Conservation (phyloP, 2,797 vertebrate genomes). For the Sylvilagus floridanus region DNA sequence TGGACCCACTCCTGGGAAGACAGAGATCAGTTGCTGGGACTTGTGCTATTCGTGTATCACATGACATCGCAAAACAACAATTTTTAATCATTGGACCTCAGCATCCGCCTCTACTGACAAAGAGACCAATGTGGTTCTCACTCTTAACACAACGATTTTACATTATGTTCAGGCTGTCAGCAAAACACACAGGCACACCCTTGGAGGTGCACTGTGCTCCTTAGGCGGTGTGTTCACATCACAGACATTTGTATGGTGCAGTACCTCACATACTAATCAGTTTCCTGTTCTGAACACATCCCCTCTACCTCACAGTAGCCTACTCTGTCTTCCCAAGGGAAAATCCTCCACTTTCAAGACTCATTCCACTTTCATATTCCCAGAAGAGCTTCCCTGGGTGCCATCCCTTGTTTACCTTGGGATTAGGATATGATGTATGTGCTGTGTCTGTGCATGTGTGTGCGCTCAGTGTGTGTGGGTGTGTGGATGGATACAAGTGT, state of each 20-base stretch:
- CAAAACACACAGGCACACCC: not conserved
- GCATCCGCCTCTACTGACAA: not conserved
- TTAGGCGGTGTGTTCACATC: not conserved
- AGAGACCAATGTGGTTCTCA: too few relatives aligned
- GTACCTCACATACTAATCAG: not conserved
- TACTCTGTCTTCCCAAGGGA: too few relatives aligned
- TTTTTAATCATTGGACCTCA: not conserved
- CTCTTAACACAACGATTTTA: not conserved
- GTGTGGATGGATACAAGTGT: too few relatives aligned
- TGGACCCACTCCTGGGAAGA: not conserved
- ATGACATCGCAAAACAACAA: not conserved
- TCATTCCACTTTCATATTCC: not conserved
- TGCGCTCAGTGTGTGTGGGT: not conserved
- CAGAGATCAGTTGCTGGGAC: not conserved
- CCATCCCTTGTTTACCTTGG: not conserved
- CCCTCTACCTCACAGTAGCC: not conserved
- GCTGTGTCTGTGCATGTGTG: not conserved
- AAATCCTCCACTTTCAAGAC: too few relatives aligned
- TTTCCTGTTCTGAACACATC: not conserved
- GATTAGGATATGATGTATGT: too few relatives aligned
- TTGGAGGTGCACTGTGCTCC: too few relatives aligned
- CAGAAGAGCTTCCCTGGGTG: too few relatives aligned
- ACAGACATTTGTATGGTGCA: not conserved
- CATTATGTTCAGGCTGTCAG: not conserved
- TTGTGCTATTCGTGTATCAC: not conserved